A percentile compares a stretch with the other conserved stretches of the same genome.
phyloP scores from a whole-genome alignment of 1,140 invertebrate species.

The Drosophila ironensis region DNA sequence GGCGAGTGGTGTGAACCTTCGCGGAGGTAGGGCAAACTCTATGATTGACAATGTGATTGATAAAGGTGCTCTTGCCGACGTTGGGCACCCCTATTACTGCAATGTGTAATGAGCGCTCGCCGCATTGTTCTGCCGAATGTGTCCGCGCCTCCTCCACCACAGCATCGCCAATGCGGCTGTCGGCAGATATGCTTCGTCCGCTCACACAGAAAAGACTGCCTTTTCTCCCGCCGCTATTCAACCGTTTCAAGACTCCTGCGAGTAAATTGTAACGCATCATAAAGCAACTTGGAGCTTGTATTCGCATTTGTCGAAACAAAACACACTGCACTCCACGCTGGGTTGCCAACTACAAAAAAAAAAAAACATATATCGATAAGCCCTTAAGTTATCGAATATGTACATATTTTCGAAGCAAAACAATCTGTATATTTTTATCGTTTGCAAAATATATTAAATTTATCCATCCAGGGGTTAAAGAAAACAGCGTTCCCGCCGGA shows the following conservation, averaged over 20 bases:
- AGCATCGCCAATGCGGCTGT: conserved; percentile 8
- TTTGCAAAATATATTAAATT: conserved; percentile 39
- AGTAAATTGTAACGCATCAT: conserved; percentile 47
- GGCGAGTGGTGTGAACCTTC: conserved; percentile 95
- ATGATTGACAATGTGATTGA: conserved; percentile 92
- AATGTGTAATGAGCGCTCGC: conserved; percentile 87
- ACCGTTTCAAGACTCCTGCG: conserved; percentile 28
- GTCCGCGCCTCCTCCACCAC: background rate
- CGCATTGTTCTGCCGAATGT: background rate
- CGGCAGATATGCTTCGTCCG: too few relatives aligned
- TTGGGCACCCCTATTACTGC: conserved; percentile 95
- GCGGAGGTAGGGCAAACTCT: conserved; percentile 93
- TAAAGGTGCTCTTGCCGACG: conserved; percentile 96
- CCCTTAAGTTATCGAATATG: too few relatives aligned
- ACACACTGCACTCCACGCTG: too few relatives aligned
- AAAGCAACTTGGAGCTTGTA: too few relatives aligned
- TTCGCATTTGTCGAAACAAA: too few relatives aligned
- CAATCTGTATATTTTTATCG: conserved; percentile 23
- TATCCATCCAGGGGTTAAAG: conserved; percentile 30
- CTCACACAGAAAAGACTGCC: background rate
- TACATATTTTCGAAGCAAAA: conserved; percentile 37
- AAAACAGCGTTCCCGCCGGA: conserved; percentile 20
- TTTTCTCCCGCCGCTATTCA: conserved; percentile 34
- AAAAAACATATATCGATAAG: too few relatives aligned
- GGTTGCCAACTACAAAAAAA: too few relatives aligned